Evolutionary conservation across 35 echinoderm and acorn worm species (phyloP).

Genomic region (Patiria miniata): DNA sequence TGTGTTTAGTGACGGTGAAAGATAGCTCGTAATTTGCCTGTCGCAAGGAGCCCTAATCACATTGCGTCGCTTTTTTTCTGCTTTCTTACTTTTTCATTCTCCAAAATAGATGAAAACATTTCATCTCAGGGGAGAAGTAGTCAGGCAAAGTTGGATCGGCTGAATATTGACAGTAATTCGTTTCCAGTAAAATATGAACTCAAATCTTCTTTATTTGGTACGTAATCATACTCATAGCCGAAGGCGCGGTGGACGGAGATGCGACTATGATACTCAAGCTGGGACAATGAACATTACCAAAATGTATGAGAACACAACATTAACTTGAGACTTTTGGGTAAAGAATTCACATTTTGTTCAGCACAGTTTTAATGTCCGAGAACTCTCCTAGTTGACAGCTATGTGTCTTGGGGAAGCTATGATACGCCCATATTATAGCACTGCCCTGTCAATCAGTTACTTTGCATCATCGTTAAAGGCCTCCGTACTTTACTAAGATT

Average conservation of each 20-base stretch:
- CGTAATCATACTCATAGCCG: background rate
- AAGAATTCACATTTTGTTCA: background rate
- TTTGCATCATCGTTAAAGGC: too few species aligned
- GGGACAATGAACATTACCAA: background rate
- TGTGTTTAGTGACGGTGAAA: background rate
- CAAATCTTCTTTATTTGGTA: background rate
- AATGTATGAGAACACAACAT: background rate
- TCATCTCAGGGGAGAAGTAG: background rate
- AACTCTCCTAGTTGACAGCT: too few species aligned
- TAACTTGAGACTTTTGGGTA: background rate
- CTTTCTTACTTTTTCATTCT: slow-evolving; percentile 2
- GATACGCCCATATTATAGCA: too few species aligned
- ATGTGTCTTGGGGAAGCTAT: too few species aligned
- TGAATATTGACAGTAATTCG: slow-evolving; percentile 15
- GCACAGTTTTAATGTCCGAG: too few species aligned
- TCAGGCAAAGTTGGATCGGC: background rate
- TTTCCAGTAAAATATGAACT: slow-evolving; percentile 1
- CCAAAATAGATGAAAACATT: background rate
- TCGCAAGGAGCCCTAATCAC: slow-evolving; percentile 2
- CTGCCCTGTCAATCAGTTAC: too few species aligned
- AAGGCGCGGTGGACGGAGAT: background rate
- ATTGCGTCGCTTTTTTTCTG: background rate
- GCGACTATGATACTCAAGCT: background rate
- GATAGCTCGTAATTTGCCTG: slow-evolving; percentile 18
- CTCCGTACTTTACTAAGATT: too few species aligned